These are phyloP conservation scores for Brachymystax lenok DNA, from an alignment of 2,797 vertebrate genomes.

Conservation along the genomic window DNA sequence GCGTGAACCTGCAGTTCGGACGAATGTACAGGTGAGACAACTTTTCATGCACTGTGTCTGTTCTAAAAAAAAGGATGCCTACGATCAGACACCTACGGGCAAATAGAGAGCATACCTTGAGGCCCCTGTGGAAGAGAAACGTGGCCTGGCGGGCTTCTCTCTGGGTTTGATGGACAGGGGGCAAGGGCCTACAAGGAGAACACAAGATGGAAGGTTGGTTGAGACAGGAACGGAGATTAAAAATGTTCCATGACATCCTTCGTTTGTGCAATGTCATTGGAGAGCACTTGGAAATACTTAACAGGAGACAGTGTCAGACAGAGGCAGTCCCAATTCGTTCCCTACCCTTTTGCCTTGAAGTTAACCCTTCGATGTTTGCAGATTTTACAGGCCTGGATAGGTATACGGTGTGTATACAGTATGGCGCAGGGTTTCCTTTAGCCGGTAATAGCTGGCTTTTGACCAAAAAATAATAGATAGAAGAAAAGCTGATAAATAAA, in stretches of 20 bases:
- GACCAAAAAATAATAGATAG: too few relatives aligned
- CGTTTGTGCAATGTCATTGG: neutral
- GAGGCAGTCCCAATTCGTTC: neutral
- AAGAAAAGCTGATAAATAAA: too few relatives aligned
- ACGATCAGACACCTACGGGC: too few relatives aligned
- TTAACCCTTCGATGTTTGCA: neutral
- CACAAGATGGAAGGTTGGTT: neutral
- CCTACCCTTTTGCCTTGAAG: neutral
- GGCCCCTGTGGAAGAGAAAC: constrained; percentile 89
- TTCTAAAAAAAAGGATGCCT: neutral
- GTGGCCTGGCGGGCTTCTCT: constrained; percentile 92
- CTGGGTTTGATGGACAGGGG: constrained; percentile 68
- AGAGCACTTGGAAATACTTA: neutral
- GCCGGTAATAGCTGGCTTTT: too few relatives aligned
- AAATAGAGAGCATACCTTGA: constrained; percentile 80
- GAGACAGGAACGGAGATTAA: neutral
- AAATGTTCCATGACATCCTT: neutral
- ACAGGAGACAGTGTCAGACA: neutral
- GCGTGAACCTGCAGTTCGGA: constrained; percentile 55
- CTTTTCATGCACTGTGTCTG: neutral
- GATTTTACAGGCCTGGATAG: neutral
- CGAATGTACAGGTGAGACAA: neutral
- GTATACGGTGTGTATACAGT: too few relatives aligned
- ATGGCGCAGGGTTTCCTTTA: too few relatives aligned
- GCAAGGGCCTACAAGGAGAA: constrained; percentile 56